These are phyloP conservation scores for Helicoverpa armigera DNA, from an alignment of 1,140 invertebrate genomes.

Conservation along the genomic window DNA sequence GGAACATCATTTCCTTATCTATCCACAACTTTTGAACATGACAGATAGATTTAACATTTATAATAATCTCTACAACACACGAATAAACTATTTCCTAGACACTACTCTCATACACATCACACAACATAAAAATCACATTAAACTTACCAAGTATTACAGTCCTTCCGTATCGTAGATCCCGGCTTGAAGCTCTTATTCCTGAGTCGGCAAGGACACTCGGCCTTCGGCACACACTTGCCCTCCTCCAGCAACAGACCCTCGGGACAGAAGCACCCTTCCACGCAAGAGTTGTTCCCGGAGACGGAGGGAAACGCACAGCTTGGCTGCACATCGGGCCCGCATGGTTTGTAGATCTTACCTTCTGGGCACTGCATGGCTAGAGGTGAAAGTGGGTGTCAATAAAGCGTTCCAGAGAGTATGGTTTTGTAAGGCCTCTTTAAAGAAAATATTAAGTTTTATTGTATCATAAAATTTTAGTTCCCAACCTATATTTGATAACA, in stretches of 20 bases:
- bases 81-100: too few species aligned
- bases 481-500: too few species aligned
- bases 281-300: conserved; percentile 87
- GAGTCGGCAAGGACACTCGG: conserved; percentile 93
- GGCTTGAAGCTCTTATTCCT: conserved; percentile 92
- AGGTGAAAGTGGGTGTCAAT: conserved; percentile 26
- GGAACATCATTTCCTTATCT: too few species aligned
- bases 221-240: conserved; percentile 90
- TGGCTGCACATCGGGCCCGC: conserved; percentile 88
- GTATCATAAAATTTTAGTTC: too few species aligned
- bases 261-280: conserved; percentile 96
- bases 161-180: conserved; percentile 91
- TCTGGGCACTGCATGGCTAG: conserved; percentile 90
- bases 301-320: conserved; percentile 76
- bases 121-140: too few species aligned
- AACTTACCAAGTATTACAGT: conserved; percentile 94
- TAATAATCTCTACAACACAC: too few species aligned
- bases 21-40: too few species aligned
- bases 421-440: too few species aligned
- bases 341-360: conserved; percentile 90
- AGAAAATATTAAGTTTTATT: too few species aligned
- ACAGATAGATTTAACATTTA: too few species aligned
- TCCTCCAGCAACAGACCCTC: conserved; percentile 90
- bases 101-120: too few species aligned
- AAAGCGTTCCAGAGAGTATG: neutral